These are phyloP conservation scores for Chrysemys picta DNA, from an alignment of 2,113 vertebrate species.

Conservation along the genomic window DNA sequence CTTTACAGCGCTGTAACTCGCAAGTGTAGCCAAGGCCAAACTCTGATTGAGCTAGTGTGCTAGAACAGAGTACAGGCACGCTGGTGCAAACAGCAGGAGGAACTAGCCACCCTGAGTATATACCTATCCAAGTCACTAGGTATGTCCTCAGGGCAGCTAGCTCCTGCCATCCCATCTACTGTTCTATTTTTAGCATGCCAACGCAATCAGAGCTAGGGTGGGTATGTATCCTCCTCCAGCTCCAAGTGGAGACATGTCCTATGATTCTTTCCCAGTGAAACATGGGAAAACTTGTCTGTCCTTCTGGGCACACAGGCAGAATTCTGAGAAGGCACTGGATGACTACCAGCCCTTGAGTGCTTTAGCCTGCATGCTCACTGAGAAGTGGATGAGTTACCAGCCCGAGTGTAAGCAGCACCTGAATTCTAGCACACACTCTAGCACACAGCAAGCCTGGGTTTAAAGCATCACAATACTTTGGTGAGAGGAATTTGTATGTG, in stretches of 20 bases:
- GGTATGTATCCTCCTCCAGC: background rate
- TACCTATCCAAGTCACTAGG: background rate
- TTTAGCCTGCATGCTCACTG: background rate
- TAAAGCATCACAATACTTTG: background rate
- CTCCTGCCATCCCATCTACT: background rate
- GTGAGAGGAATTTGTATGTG: accelerated
- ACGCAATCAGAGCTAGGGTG: background rate
- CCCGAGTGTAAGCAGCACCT: background rate
- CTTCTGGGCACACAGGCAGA: background rate
- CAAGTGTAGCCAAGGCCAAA: background rate
- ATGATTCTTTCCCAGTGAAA: background rate
- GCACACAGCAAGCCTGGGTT: background rate
- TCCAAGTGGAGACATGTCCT: background rate
- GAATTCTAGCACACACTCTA: background rate
- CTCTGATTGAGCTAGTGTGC: background rate
- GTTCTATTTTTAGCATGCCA: background rate
- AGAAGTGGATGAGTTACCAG: background rate
- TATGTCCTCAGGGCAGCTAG: background rate
- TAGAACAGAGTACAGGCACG: background rate
- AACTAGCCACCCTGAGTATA: background rate
- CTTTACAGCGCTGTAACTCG: too few relatives aligned
- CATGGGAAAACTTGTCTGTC: background rate
- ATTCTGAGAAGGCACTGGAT: accelerated
- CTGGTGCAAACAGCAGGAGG: background rate
- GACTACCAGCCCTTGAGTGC: background rate